Conservation (phyloP, 30 jellyfish, hydroid and myxozoan genomes). For the Catostylus mosaicus region DNA sequence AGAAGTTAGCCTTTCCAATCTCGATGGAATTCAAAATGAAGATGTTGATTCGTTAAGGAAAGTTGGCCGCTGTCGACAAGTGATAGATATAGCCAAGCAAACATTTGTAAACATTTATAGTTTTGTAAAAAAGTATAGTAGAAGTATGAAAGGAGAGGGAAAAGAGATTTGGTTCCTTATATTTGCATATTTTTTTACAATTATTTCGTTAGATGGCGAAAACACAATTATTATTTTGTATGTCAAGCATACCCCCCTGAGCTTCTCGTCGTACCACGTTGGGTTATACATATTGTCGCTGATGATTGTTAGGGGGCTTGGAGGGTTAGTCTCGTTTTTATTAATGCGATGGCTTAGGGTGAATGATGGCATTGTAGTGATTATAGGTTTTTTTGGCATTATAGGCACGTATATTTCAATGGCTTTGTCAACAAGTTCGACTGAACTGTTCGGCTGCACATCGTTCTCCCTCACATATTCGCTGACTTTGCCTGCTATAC, state of each 20-base stretch:
- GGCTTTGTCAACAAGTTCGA: conserved; percentile 3
- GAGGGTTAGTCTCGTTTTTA: conserved; percentile 14
- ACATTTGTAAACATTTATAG: neutral
- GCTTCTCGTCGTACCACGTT: conserved; percentile 2
- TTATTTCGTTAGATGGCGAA: conserved; percentile 1
- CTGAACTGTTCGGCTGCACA: conserved; percentile 6
- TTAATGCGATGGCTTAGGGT: neutral
- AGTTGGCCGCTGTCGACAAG: neutral
- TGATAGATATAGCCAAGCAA: neutral
- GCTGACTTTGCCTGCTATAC: conserved; percentile 17
- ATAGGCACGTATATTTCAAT: conserved; percentile 8
- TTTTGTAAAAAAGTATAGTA: neutral
- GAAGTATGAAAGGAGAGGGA: neutral
- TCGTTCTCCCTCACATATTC: conserved; percentile 5
- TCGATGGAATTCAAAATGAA: neutral
- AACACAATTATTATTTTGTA: neutral
- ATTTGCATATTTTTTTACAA: neutral
- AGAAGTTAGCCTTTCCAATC: neutral
- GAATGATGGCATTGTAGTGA: neutral
- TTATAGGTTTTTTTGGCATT: conserved; percentile 6
- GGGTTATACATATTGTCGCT: conserved; percentile 3
- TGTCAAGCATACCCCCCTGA: conserved; percentile 18
- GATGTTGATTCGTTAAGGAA: neutral
- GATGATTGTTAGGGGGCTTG: conserved; percentile 17
- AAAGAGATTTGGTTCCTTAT: conserved; percentile 6